Conservation (phyloP, 2,113 vertebrate species). For the Pavo muticus region DNA sequence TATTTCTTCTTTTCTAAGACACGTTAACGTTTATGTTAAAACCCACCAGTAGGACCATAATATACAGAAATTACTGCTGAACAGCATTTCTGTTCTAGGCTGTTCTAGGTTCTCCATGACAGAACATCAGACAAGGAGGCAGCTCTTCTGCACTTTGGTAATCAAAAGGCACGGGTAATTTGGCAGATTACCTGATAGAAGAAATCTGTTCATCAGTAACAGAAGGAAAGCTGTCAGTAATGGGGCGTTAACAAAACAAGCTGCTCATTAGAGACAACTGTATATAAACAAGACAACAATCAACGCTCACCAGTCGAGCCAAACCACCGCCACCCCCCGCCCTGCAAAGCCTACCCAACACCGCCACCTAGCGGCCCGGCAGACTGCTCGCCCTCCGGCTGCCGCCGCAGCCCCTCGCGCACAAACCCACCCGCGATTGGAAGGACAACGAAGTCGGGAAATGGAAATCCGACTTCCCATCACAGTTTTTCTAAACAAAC, state of each 20-base stretch:
- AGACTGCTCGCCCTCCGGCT: too few species aligned
- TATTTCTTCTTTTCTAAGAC: background rate
- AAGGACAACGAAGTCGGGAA: background rate
- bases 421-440: too few species aligned
- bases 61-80: background rate
- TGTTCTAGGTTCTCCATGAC: background rate
- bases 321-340: too few species aligned
- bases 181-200: background rate
- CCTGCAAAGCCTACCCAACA: background rate
- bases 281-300: too few species aligned
- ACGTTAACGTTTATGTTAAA: background rate
- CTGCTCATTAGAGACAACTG: rapidly evolving
- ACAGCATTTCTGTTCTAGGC: background rate
- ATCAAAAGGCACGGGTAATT: rapidly evolving
- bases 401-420: background rate
- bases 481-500: rapidly evolving
- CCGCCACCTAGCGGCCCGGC: conserved; percentile 10
- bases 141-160: background rate
- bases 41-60: background rate
- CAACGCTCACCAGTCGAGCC: rapidly evolving
- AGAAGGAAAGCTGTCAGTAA: background rate
- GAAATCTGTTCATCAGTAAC: background rate
- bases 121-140: background rate
- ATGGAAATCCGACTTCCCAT: rapidly evolving
- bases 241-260: background rate